Conservation (phyloP, 2,113 vertebrate species). For the Trichomycterus rosablanca region DNA sequence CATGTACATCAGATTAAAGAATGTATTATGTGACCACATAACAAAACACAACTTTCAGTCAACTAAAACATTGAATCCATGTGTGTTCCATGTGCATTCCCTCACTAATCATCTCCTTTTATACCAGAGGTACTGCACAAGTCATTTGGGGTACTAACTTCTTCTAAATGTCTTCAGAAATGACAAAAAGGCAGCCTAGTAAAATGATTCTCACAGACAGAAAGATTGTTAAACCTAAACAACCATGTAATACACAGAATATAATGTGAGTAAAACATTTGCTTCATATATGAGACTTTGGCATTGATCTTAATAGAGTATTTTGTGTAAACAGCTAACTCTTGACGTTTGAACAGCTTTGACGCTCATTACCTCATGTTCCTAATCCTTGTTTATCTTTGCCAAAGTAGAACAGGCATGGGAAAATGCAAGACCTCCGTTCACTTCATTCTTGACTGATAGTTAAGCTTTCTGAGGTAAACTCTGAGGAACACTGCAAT, state of each 20-base stretch:
- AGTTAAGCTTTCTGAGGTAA: constrained; percentile 8
- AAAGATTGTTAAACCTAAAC: not conserved
- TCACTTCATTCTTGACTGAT: constrained; percentile 11
- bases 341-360: not conserved
- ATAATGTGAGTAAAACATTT: no score
- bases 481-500: constrained; percentile 13
- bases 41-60: constrained; percentile 16
- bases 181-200: constrained; percentile 4
- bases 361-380: constrained; percentile 3
- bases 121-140: constrained; percentile 10
- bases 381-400: not conserved
- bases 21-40: constrained; percentile 10
- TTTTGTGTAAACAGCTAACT: not conserved
- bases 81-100: constrained; percentile 10
- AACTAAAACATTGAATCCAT: constrained; percentile 4
- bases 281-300: not conserved
- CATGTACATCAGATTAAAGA: constrained; percentile 20
- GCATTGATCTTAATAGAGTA: not conserved
- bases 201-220: not conserved
- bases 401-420: not conserved
- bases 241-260: no score
- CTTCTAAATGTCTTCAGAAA: no score
- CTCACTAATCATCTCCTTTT: not conserved
- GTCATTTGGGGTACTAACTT: not conserved
- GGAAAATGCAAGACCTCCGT: constrained; percentile 6